phyloP scores from a whole-genome alignment of 2,888 invertebrate species.

The Ellobium chinense region DNA sequence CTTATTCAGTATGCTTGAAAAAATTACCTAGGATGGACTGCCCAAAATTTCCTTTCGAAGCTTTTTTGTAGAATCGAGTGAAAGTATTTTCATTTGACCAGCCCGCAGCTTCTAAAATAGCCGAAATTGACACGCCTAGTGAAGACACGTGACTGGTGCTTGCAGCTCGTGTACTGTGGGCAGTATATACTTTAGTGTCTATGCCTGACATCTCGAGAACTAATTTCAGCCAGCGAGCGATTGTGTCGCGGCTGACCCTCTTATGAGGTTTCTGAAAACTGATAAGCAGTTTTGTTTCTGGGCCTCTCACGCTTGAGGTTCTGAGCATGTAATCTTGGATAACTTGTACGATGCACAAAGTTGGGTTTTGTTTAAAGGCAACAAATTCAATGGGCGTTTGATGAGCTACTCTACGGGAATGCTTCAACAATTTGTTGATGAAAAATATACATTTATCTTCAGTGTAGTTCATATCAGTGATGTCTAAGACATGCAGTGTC shows the following conservation, averaged over 20 bases:
- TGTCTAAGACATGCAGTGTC: neutral
- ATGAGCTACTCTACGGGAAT: neutral
- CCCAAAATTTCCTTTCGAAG: neutral
- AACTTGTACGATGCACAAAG: neutral
- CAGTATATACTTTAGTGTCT: neutral
- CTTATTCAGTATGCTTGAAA: too few relatives aligned
- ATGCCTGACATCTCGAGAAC: neutral
- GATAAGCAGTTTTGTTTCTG: neutral
- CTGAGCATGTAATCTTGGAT: neutral
- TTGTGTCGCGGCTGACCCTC: neutral
- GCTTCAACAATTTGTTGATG: neutral
- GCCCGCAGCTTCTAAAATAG: neutral
- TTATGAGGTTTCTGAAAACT: neutral
- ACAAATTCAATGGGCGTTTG: neutral
- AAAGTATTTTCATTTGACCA: neutral
- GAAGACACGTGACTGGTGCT: neutral
- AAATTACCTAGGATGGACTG: neutral
- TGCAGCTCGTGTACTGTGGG: neutral
- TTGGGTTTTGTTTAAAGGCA: neutral
- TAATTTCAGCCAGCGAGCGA: neutral
- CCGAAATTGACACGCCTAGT: neutral
- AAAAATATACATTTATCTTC: neutral
- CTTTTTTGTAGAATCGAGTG: neutral
- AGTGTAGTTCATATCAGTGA: neutral
- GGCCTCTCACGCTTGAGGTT: too few relatives aligned